Conservation (phyloP, 2,797 vertebrate genomes). For the Catamblyrhynchus diadema region DNA sequence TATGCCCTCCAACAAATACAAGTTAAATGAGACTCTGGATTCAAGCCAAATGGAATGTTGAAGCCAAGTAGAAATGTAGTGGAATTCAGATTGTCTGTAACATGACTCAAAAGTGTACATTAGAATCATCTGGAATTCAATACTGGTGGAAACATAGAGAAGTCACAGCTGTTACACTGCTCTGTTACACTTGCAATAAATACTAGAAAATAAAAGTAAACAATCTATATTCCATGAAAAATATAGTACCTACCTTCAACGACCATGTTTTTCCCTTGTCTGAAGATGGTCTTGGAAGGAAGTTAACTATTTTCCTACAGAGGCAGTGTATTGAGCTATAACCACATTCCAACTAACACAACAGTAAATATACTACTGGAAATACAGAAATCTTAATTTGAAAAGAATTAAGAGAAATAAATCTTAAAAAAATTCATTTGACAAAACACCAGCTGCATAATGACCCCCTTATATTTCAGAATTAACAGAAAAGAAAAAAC, state of each 20-base stretch:
- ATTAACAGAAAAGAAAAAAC: background rate
- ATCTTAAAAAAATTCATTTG: conserved; percentile 4
- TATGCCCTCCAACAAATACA: conserved; percentile 73
- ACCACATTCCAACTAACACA: conserved; percentile 45
- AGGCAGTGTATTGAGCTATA: conserved; percentile 51
- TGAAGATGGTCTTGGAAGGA: conserved; percentile 25
- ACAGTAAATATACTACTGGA: conserved; percentile 54
- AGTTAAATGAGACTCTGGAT: conserved; percentile 71
- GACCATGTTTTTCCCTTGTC: conserved; percentile 55
- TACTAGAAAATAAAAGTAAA: conserved; percentile 60
- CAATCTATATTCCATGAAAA: conserved; percentile 41
- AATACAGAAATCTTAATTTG: conserved; percentile 55
- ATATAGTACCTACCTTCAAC: conserved; percentile 58
- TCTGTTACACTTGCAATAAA: conserved; percentile 58
- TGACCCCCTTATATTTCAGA: conserved; percentile 1
- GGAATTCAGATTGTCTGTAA: conserved; percentile 75
- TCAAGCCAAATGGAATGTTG: conserved; percentile 85
- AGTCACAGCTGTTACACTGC: conserved; percentile 65
- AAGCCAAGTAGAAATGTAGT: conserved; percentile 76
- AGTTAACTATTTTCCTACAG: background rate
- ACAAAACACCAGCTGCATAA: conserved; percentile 9
- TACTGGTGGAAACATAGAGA: conserved; percentile 56
- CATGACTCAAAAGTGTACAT: conserved; percentile 51
- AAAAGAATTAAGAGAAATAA: conserved; percentile 51
- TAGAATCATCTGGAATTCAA: conserved; percentile 55